These are phyloP conservation scores for Lutraria rhynchaena DNA, from an alignment of 1,140 invertebrate genomes.

Conservation along the genomic window DNA sequence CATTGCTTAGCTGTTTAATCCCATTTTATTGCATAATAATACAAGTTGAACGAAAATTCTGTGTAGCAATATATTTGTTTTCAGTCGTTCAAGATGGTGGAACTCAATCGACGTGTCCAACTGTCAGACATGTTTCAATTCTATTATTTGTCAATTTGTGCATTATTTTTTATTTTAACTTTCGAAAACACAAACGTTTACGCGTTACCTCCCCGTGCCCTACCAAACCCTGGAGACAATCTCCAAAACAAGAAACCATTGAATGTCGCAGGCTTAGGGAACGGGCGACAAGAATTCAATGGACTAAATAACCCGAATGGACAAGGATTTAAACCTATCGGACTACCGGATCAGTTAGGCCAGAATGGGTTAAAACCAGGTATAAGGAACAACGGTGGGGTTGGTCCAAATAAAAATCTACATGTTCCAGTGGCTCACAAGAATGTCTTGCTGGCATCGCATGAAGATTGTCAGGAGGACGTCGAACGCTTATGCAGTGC, in stretches of 20 bases:
- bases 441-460: conserved; percentile 28
- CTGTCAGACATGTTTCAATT: conserved; percentile 10
- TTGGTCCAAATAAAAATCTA: neutral
- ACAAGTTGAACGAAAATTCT: too few species aligned
- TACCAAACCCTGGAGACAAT: neutral
- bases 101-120: conserved; percentile 42
- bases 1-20: too few species aligned
- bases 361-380: neutral
- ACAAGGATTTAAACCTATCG: neutral
- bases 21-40: too few species aligned
- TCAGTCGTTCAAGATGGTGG: conserved; percentile 23
- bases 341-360: neutral
- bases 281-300: too few species aligned
- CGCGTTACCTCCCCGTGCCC: neutral
- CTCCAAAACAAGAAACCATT: neutral
- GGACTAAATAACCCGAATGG: too few species aligned
- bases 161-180: neutral
- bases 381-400: neutral
- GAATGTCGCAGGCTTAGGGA: too few species aligned
- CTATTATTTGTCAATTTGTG: neutral
- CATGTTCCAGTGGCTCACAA: neutral
- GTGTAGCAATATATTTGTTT: too few species aligned
- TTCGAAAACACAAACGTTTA: neutral
- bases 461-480: conserved; percentile 37
- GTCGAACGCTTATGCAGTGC: conserved; percentile 14